Evolutionary conservation across 1,140 invertebrate species (phyloP), one percentile per base, ranked within the genome.

Genomic region (Leptoteleia sp.): DNA sequence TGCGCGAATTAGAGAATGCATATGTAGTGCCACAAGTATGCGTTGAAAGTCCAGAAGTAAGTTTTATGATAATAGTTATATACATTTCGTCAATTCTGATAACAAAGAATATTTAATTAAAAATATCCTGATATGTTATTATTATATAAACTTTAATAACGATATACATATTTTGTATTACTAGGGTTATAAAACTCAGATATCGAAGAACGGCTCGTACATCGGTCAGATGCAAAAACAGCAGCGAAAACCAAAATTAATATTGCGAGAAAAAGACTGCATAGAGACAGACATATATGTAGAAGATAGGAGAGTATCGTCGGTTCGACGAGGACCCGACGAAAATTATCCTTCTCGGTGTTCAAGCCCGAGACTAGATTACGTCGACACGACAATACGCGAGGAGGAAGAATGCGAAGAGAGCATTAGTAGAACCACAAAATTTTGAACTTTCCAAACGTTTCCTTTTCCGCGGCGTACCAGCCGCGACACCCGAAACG

Each of bases 201-300:
- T 68, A 22, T 75, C 37, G n/a, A 81, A 68, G 22, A 76, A 38
- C 59, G 37, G 52, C 31, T 48, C 27, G 52, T 75, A 47, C 25
- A 48, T 71, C 40, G 55, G 48, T 37, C 83, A 80, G 64, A 65
- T 70, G 42, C 77, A 82, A 16, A 82, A 52, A 9, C 67, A 76
- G 12, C 29, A 62, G 6, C 67, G 54, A 27, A 81, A 81, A 13
- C 64, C 55, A 35, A 84, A 67, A 16, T 47, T 84, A 35, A 48
- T 75, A 42, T 55, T 82, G 1, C 76, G 70, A 15, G 77, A 84
- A 17, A 80, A 78, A 19, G 82, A 81, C 9, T 84, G 83, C 17
- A 76, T 81, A 16, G 82, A 85, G 65, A 84, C 82, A 0, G 84
- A 89, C 50, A 79, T 88, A 16, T 85, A 86, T 62, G 81, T 86